phyloP scores from a whole-genome alignment of 1,140 invertebrate species.

The Brachionus calyciflorus region DNA sequence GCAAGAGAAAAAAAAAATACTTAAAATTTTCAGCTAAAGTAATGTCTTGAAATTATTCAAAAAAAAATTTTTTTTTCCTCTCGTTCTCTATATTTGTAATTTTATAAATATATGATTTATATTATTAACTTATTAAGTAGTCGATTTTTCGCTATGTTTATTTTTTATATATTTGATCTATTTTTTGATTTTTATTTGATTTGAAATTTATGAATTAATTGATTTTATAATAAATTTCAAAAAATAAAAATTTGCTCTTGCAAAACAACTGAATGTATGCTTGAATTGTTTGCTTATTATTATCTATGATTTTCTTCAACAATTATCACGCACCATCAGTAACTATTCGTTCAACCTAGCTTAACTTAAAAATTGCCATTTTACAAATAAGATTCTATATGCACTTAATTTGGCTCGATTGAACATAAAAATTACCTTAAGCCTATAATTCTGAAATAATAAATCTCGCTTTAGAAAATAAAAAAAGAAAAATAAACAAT shows the following conservation, averaged over 20 bases:
- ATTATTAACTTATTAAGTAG: conserved; percentile 39
- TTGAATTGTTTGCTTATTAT: conserved; percentile 8
- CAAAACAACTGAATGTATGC: conserved; percentile 14
- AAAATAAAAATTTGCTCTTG: not conserved
- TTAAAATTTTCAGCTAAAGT: not conserved
- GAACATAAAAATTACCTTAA: conserved; percentile 17
- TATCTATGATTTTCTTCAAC: no score
- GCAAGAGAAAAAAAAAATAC: no score
- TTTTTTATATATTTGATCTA: conserved; percentile 34
- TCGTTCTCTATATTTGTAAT: not conserved
- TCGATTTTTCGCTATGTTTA: conserved; percentile 10
- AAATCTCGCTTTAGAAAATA: not conserved
- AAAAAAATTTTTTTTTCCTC: not conserved
- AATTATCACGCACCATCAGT: conserved; percentile 27
- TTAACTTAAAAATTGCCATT: conserved; percentile 31
- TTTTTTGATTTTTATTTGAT: conserved; percentile 19
- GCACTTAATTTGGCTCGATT: conserved; percentile 30
- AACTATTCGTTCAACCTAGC: conserved; percentile 13
- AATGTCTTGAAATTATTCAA: not conserved
- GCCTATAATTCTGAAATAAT: conserved; percentile 38
- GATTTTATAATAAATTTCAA: conserved; percentile 13
- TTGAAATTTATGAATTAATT: conserved; percentile 36
- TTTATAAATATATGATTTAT: conserved; percentile 33
- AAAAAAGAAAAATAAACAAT: conserved; percentile 30
- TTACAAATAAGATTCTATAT: conserved; percentile 16